These are phyloP conservation scores for Zaprionus ghesquierei DNA, from an alignment of 1,140 invertebrate genomes.

Conservation along the genomic window DNA sequence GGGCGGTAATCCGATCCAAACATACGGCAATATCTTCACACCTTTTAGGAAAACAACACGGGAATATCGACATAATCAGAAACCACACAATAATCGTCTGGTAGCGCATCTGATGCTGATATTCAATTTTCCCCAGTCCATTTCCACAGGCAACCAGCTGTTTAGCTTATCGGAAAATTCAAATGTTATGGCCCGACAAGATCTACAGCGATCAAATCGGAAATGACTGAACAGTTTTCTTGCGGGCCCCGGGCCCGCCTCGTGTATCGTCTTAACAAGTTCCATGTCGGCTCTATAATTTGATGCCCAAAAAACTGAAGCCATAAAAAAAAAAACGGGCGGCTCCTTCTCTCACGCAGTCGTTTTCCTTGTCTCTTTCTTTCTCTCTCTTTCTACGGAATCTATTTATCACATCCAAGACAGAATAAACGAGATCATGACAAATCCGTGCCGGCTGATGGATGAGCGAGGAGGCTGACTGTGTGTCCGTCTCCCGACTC, in stretches of 20 bases:
- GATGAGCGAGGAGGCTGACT: conserved; percentile 12
- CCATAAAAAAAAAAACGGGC: conserved; percentile 55
- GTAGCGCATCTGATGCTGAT: conserved; percentile 33
- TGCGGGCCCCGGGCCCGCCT: conserved; percentile 2
- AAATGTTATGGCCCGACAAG: conserved; percentile 36
- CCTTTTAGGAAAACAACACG: conserved; percentile 6
- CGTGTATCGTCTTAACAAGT: conserved; percentile 59
- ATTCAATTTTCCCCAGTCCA: conserved; percentile 7
- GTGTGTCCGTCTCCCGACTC: conserved; percentile 16
- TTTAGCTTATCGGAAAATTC: conserved; percentile 32
- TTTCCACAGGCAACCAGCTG: conserved; percentile 26
- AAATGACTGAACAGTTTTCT: conserved; percentile 59
- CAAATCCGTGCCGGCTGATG: conserved; percentile 63
- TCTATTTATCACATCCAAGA: conserved; percentile 58
- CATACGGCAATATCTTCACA: conserved; percentile 29
- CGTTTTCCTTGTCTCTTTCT: not conserved
- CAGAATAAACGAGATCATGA: conserved; percentile 70
- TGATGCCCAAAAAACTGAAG: conserved; percentile 32
- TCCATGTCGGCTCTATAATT: conserved; percentile 50
- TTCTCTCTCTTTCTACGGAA: not conserved
- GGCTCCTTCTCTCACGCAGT: conserved; percentile 7
- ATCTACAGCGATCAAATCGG: conserved; percentile 48
- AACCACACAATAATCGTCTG: not conserved
- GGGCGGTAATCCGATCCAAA: not conserved
- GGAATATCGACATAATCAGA: not conserved